These are phyloP conservation scores for Picus viridis DNA, from an alignment of 2,797 vertebrate species.

Conservation along the genomic window DNA sequence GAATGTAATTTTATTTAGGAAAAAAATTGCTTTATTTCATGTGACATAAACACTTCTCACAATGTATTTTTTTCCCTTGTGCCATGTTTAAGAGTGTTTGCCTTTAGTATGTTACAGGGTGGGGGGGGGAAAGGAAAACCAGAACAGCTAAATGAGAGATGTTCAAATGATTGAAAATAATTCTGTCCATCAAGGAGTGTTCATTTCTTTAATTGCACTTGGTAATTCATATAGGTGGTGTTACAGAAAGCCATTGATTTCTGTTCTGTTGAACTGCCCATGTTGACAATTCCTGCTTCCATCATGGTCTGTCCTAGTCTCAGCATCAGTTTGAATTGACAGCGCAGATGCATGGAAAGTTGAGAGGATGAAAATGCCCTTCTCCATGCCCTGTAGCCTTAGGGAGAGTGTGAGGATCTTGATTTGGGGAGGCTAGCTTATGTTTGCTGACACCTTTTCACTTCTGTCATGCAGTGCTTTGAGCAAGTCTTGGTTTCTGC, in stretches of 20 bases:
- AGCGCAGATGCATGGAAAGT: not conserved
- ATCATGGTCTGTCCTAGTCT: not conserved
- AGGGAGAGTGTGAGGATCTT: not conserved
- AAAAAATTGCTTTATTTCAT: not conserved
- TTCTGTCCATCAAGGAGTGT: not conserved
- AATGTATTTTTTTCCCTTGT: not conserved
- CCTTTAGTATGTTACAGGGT: not conserved
- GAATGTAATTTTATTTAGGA: not conserved
- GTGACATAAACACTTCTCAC: not conserved
- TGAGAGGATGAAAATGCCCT: accelerated
- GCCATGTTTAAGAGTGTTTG: not conserved
- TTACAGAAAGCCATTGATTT: not conserved
- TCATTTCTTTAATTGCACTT: slow-evolving; percentile 69
- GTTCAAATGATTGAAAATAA: not conserved
- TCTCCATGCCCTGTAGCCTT: not conserved
- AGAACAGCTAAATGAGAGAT: not conserved
- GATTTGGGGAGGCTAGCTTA: not conserved
- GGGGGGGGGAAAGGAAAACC: not conserved
- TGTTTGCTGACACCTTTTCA: not conserved
- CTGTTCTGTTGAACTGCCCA: not conserved
- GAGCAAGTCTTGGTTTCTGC: not conserved
- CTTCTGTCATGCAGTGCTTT: accelerated
- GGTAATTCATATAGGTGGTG: slow-evolving; percentile 37
- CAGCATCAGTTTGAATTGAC: not conserved
- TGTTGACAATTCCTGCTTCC: not conserved